phyloP scores from a whole-genome alignment of 2,888 invertebrate genomes.

The Pollenia griseotomentosa region DNA sequence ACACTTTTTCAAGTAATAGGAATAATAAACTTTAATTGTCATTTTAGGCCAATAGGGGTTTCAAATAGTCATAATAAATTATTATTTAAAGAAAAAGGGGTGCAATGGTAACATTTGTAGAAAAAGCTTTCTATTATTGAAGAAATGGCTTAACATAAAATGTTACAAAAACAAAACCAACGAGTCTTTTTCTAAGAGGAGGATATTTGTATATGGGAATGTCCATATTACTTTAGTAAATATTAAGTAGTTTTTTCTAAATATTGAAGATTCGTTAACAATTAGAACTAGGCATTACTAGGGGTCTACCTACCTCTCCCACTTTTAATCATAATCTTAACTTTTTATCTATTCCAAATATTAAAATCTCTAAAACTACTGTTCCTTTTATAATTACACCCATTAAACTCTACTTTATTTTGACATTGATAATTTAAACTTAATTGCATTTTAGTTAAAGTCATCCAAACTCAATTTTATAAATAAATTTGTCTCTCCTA shows the following conservation, averaged over 20 bases:
- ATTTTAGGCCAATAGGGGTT: not conserved
- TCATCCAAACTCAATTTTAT: not conserved
- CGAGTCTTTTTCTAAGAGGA: no score
- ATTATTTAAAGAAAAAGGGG: no score
- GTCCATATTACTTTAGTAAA: not conserved
- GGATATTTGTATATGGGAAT: no score
- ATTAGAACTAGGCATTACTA: no score
- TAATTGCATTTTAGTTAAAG: slow-evolving; percentile 54
- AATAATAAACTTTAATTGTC: slow-evolving; percentile 21
- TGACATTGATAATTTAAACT: slow-evolving; percentile 40
- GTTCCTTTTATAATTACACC: slow-evolving; percentile 30
- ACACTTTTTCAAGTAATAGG: not conserved
- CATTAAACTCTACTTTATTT: not conserved
- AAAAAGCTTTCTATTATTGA: no score
- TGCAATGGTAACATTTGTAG: no score
- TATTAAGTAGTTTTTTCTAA: not conserved
- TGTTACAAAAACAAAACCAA: no score
- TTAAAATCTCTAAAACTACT: slow-evolving; percentile 5
- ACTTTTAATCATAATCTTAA: no score
- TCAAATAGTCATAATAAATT: slow-evolving; percentile 18
- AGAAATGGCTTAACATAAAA: no score
- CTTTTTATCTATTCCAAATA: no score
- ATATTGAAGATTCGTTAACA: no score
- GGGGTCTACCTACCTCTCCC: no score
- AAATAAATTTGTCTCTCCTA: slow-evolving; percentile 1